Evolutionary conservation across 2,113 vertebrate species (phyloP).

Genomic region (Rhynchopsitta pachyrhyncha): DNA sequence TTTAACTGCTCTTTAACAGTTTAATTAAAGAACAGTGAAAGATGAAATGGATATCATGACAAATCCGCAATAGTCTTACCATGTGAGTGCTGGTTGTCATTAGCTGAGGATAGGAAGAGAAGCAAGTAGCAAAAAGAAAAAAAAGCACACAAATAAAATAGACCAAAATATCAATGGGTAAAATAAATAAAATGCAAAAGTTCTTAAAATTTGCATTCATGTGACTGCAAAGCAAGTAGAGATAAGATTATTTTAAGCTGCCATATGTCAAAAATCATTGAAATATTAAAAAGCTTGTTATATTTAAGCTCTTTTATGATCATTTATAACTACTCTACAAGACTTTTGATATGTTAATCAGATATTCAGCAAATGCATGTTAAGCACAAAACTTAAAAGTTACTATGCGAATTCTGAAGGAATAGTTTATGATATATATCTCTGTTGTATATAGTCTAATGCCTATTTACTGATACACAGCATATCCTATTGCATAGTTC

Average conservation of each 20-base stretch:
- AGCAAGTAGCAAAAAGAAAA: slow-evolving; percentile 83
- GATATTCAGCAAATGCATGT: background rate
- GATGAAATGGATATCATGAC: slow-evolving; percentile 67
- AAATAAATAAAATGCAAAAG: slow-evolving; percentile 81
- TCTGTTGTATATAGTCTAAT: background rate
- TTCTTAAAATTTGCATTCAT: slow-evolving; percentile 26
- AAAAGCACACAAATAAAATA: slow-evolving; percentile 86
- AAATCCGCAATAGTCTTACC: slow-evolving; percentile 88
- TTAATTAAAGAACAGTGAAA: slow-evolving; percentile 68
- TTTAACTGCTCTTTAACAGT: slow-evolving; percentile 58
- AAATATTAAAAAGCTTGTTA: slow-evolving; percentile 4
- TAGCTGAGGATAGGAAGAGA: slow-evolving; percentile 93
- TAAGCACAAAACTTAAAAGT: background rate
- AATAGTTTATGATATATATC: background rate
- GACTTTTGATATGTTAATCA: background rate
- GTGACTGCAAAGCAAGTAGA: slow-evolving; percentile 55
- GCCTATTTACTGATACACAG: background rate
- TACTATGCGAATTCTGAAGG: background rate
- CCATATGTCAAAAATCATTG: background rate
- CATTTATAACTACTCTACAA: background rate
- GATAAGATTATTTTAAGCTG: slow-evolving; percentile 26
- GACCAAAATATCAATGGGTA: slow-evolving; percentile 78
- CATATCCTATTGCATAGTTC: background rate
- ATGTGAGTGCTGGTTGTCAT: slow-evolving; percentile 96
- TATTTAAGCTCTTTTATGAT: background rate